Evolutionary conservation across 2,888 invertebrate species (phyloP).

Genomic region (Drosophila cracens): DNA sequence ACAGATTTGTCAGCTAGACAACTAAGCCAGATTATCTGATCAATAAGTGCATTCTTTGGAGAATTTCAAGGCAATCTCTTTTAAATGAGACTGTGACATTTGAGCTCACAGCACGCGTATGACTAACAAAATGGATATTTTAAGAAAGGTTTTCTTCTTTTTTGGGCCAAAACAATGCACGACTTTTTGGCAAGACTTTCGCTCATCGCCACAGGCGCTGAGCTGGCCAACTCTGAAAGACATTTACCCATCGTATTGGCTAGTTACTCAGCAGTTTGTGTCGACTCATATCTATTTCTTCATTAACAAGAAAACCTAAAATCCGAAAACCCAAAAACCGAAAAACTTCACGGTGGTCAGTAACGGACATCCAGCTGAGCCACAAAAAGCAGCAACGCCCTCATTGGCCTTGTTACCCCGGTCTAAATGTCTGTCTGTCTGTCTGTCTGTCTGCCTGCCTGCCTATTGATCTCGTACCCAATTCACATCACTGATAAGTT

Average conservation of each 20-base stretch:
- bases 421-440: neutral
- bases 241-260: slow-evolving; percentile 24
- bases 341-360: slow-evolving; percentile 72
- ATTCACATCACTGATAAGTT: slow-evolving; percentile 62
- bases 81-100: slow-evolving; percentile 23
- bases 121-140: slow-evolving; percentile 31
- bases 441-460: neutral
- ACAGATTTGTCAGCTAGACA: neutral
- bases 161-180: slow-evolving; percentile 63
- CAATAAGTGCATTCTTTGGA: slow-evolving; percentile 13
- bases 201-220: slow-evolving; percentile 66
- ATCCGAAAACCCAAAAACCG: slow-evolving; percentile 7
- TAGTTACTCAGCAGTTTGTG: slow-evolving; percentile 59
- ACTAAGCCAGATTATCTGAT: slow-evolving; percentile 42
- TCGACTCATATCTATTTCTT: slow-evolving; percentile 67
- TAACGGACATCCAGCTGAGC: slow-evolving; percentile 68
- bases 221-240: slow-evolving; percentile 59
- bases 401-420: slow-evolving; percentile 64
- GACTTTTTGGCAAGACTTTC: slow-evolving; percentile 71
- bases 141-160: slow-evolving; percentile 17
- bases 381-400: slow-evolving; percentile 66
- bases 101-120: slow-evolving; percentile 41
- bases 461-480: neutral
- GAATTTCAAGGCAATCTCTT: slow-evolving; percentile 38
- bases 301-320: slow-evolving; percentile 67